Evolutionary conservation across 2,113 vertebrate genomes (phyloP).

Genomic region (Trinectes maculatus): DNA sequence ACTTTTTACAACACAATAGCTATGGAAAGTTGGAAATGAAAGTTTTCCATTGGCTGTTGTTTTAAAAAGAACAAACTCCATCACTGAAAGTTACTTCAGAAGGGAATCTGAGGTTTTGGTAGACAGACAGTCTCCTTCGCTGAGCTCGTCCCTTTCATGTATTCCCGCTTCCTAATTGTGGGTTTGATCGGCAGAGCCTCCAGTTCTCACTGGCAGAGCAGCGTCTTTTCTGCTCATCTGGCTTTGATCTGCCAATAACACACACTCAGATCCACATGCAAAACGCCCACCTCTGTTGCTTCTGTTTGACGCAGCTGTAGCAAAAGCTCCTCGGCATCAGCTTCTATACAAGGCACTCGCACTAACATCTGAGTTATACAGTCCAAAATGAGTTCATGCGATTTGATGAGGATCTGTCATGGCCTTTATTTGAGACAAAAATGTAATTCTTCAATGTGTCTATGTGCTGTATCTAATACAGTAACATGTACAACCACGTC

Average conservation of each 20-base stretch:
- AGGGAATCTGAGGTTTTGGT: slow-evolving; percentile 29
- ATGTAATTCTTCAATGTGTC: too few relatives aligned
- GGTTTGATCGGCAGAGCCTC: slow-evolving; percentile 58
- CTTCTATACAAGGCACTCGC: not conserved
- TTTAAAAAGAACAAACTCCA: slow-evolving; percentile 1
- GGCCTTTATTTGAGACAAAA: too few relatives aligned
- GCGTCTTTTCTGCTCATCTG: slow-evolving; percentile 65
- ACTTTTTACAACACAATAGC: not conserved
- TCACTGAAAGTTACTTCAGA: not conserved
- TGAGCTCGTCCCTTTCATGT: slow-evolving; percentile 73
- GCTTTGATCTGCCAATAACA: slow-evolving; percentile 76
- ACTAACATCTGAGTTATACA: not conserved
- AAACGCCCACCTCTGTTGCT: slow-evolving; percentile 9
- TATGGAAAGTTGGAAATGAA: too few relatives aligned
- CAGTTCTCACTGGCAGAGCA: slow-evolving; percentile 66
- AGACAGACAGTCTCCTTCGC: slow-evolving; percentile 74
- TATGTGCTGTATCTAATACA: too few relatives aligned
- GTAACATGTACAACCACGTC: too few relatives aligned
- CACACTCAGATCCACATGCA: slow-evolving; percentile 60
- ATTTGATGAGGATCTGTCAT: not conserved
- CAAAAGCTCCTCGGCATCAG: not conserved
- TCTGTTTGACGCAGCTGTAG: not conserved
- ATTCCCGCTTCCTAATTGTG: slow-evolving; percentile 72
- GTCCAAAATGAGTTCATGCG: not conserved
- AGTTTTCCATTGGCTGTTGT: too few relatives aligned